Base-by-base conservation (phyloP, 2,113 vertebrate species). In the Crocuta crocuta region DNA sequence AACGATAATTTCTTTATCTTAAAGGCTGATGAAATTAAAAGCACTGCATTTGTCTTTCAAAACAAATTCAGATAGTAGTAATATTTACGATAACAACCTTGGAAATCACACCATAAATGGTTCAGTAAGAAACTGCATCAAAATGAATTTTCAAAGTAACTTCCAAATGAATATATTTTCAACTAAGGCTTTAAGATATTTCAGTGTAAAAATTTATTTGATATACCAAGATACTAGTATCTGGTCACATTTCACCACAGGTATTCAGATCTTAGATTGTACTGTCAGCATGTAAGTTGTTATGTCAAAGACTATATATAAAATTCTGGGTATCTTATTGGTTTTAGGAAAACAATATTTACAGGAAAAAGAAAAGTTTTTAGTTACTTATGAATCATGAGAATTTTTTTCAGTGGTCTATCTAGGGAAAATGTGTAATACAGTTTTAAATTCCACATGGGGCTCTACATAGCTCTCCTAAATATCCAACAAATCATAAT, bases 11-110 rank as follows among this genome's bases (percentile, higher is more conserved):
- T n/a, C 17, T 78, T 13, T 71, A 33, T 48, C 45, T 86, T 31
- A 58, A 97, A 96, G 43, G 3, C 61, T 86, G 63, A 58, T 58
- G 33, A 91, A 91, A 96, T 73, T 85, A n/a, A 91, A 90, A 97
- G 87, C n/a, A 61, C 13, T 86, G 33, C 24, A 24, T 70, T n/a
- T 83, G n/a, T 76, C 65, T 90, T 90, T 35, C 83, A 95, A 96
- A 95, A 83, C 71, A 94, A 93, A 93, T 65, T 95, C 43, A 71
- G 61, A 84, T 61, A 83, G 39, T 91, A 66, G n/a, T n/a, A 76
- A 82, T 50, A 83, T 39, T 91, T 88, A 93, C 73, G 13, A 83
- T 33, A 79, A 68, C 17, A 89, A 58, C 2, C 26, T 61, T 55
- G 80, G 12, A 93, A 94, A 96, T 93, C 7, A 86, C 48, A 85